Evolutionary conservation across 1,140 invertebrate genomes (phyloP), one percentile per base, ranked within the genome.

Genomic region (Rhagoletis zephyria): DNA sequence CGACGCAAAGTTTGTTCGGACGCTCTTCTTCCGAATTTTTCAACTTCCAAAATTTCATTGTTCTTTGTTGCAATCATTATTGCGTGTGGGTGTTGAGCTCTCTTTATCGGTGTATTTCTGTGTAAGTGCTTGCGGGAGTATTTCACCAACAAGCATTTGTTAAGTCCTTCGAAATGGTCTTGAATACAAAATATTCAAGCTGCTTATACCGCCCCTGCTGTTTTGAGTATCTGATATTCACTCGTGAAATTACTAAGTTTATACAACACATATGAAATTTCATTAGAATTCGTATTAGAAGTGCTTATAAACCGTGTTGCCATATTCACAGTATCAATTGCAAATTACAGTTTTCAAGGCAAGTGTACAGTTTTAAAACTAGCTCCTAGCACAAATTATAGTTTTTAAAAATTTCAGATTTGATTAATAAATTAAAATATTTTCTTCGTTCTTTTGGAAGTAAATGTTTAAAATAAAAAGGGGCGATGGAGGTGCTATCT

Each of bases 161-260:
- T 81, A 81, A 81, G 48, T 81, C 74, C 51, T 81, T 81, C 16
- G 74, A 81, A 81, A 81, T 81, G 74, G 74, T 81, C n/a, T n/a
- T 81, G 45, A 81, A 81, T 81, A 81, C 74, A 81, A 81, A 81
- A n/a, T 81, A 30, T 42, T 48, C n/a, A 30, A 48, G 45, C 48
- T 9, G 48, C 74, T 81, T 81, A 81, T 30, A 1, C 48, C 74
- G 74, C 48, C n/a, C 51, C 74, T 3, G 45, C n/a, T 9, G 56
- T 81, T 56, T 81, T 56, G 48, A 48, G 19, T 81, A 81, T 51
- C 4, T 30, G 48, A 14, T 56, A 56, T 48, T 48, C 16, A 10
- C 45, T 74, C 45, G 45, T 51, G 70, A 14, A 14, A 74, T 63
- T 7, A 2, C 45, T 45, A 2, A 56, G 67, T 74, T 45, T 16